Percentiles rank a stretch among this genome's conserved stretches.
Evolutionary conservation across 1,140 invertebrate species (phyloP).

Genomic region (Adoxophyes honmai): DNA sequence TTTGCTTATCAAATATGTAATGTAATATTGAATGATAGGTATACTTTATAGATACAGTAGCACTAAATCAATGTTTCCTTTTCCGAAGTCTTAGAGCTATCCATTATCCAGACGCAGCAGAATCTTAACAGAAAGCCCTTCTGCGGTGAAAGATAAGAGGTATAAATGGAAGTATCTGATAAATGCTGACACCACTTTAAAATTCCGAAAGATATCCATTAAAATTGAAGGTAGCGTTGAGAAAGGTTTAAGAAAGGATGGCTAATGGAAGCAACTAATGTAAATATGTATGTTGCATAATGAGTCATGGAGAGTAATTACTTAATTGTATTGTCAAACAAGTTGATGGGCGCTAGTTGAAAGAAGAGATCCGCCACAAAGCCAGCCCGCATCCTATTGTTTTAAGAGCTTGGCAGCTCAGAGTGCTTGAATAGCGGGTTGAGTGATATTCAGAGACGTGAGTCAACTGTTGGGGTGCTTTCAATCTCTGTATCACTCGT

Average conservation of each 20-base stretch:
- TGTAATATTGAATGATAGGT: too few relatives aligned
- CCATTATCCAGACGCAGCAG: constrained; percentile 7
- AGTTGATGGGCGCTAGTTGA: constrained; percentile 29
- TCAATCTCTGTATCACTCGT: background rate
- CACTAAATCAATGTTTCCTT: constrained; percentile 4
- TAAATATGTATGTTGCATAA: constrained; percentile 24
- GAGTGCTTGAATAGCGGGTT: background rate
- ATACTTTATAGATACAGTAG: background rate
- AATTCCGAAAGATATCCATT: constrained; percentile 8
- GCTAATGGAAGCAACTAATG: too few relatives aligned
- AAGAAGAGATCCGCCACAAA: constrained; percentile 24
- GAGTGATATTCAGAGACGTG: background rate
- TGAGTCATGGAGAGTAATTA: constrained; percentile 37
- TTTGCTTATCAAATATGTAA: too few relatives aligned
- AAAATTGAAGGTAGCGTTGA: too few relatives aligned
- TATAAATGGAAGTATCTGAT: constrained; percentile 23
- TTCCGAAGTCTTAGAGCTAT: background rate
- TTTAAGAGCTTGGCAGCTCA: constrained; percentile 39
- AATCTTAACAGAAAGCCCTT: background rate
- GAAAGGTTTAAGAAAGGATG: too few relatives aligned
- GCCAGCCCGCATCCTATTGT: constrained; percentile 63
- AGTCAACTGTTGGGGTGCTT: constrained; percentile 18
- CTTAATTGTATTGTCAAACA: constrained; percentile 48
- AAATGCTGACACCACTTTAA: constrained; percentile 12
- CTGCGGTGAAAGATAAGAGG: constrained; percentile 22